phyloP scores from a whole-genome alignment of 1,140 invertebrate species.

The Eueides isabella region DNA sequence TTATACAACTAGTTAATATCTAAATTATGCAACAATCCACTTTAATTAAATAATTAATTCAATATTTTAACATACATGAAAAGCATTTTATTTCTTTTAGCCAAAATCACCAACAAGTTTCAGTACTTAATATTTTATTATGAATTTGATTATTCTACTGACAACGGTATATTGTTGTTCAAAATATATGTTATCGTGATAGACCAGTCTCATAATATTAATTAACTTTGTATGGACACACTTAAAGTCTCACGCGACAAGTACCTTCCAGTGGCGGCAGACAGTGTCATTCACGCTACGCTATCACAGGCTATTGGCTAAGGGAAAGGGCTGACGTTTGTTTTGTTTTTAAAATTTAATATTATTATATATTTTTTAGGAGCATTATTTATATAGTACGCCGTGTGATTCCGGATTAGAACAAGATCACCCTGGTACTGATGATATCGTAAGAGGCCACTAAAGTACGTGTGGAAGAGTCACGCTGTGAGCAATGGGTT shows the following conservation, averaged over 20 bases:
- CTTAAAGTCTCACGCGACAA: not conserved
- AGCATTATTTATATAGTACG: no score
- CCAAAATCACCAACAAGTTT: no score
- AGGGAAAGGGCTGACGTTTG: not conserved
- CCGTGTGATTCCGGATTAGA: no score
- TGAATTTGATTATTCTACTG: no score
- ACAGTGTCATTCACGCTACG: not conserved
- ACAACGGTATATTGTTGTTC: not conserved
- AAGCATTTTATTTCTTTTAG: no score
- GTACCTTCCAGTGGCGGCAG: not conserved
- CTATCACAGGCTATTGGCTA: not conserved
- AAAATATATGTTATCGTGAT: not conserved
- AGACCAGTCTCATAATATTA: not conserved
- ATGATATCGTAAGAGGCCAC: no score
- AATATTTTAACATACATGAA: not conserved
- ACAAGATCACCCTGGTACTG: no score
- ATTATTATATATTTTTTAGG: not conserved
- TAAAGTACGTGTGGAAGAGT: no score
- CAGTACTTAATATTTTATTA: no score
- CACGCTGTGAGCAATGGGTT: no score
- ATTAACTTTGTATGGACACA: constrained; percentile 9
- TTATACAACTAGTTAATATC: no score
- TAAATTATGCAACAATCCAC: no score
- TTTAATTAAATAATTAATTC: not conserved
- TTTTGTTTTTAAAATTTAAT: not conserved